These are phyloP conservation scores for Dysdera silvatica DNA, from an alignment of 1,140 invertebrate species.

Conservation along the genomic window DNA sequence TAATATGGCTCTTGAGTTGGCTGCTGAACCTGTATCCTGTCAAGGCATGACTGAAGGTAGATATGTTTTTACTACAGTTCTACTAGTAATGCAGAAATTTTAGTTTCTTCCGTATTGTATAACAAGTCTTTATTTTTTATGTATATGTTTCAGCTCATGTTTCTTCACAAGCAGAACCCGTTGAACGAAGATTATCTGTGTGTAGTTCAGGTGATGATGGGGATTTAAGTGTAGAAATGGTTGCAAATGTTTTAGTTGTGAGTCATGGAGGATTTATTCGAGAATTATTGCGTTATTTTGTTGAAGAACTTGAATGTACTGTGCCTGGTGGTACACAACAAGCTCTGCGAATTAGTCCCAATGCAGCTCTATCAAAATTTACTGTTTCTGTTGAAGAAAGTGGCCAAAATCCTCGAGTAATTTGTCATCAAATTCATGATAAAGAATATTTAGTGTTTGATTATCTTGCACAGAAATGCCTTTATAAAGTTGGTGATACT, in stretches of 20 bases:
- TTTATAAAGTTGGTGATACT: no score
- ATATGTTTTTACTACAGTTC: conserved; percentile 24
- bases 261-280: conserved; percentile 44
- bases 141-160: conserved; percentile 30
- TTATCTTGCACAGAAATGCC: no score
- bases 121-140: conserved; percentile 34
- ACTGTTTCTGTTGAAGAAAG: conserved; percentile 32
- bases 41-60: conserved; percentile 12
- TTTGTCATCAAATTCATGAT: conserved; percentile 38
- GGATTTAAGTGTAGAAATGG: conserved; percentile 36
- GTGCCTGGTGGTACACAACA: conserved; percentile 41
- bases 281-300: conserved; percentile 41
- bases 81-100: conserved; percentile 44
- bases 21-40: conserved; percentile 19
- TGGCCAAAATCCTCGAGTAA: conserved; percentile 35
- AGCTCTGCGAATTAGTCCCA: conserved; percentile 41
- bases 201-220: conserved; percentile 42
- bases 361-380: conserved; percentile 40
- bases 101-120: conserved; percentile 39
- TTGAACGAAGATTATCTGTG: conserved; percentile 35
- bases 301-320: conserved; percentile 42
- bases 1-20: conserved; percentile 21
- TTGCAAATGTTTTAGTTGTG: conserved; percentile 42
- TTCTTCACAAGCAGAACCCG: conserved; percentile 30
- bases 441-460: conserved; percentile 33